Conservation (phyloP, 1,140 invertebrate genomes). For the Heliconius hermathena region DNA sequence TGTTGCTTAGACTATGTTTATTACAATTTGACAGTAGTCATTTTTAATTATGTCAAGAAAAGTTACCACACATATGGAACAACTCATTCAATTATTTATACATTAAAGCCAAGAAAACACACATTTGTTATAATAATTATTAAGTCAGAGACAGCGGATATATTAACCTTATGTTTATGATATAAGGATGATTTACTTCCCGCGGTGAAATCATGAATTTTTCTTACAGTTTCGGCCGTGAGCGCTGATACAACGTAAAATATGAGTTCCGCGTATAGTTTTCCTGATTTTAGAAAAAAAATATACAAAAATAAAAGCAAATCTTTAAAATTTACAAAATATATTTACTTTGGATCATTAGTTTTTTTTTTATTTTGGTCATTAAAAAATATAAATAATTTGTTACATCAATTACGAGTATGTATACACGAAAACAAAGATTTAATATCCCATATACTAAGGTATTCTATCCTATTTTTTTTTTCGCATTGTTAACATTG, state of each 20-base stretch:
- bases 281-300: slow-evolving; percentile 18
- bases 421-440: no score
- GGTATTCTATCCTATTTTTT: no score
- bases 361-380: background rate
- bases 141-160: slow-evolving; percentile 38
- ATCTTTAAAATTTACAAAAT: background rate
- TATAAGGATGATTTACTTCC: slow-evolving; percentile 48
- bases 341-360: background rate
- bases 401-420: background rate
- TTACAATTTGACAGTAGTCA: no score
- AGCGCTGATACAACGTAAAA: slow-evolving; percentile 41
- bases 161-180: slow-evolving; percentile 50
- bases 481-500: no score
- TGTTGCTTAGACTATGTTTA: no score
- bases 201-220: slow-evolving; percentile 46
- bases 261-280: slow-evolving; percentile 47
- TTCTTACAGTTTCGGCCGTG: slow-evolving; percentile 33
- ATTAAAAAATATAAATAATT: background rate
- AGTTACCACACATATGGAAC: slow-evolving; percentile 5
- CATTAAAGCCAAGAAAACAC: slow-evolving; percentile 18
- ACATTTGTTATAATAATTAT: slow-evolving; percentile 42
- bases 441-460: no score
- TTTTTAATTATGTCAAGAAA: no score
- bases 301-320: background rate
- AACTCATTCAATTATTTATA: slow-evolving; percentile 18